These are phyloP conservation scores for Diplosoma virens DNA, from an alignment of 23 tunicate genomes.

Conservation along the genomic window DNA sequence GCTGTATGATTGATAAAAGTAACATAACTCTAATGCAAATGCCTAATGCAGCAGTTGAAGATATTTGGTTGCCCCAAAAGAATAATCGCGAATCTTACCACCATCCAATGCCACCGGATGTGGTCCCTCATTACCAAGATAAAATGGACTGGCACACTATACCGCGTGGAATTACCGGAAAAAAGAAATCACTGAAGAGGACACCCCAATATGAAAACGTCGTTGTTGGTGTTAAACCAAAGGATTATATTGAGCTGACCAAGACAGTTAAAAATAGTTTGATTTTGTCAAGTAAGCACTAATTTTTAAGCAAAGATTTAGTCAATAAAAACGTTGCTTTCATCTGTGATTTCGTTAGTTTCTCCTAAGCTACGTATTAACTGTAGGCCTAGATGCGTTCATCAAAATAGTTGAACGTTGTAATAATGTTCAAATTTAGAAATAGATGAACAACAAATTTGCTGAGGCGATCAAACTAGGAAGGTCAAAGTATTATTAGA, in stretches of 20 bases:
- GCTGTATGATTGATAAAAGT: slow-evolving; percentile 2
- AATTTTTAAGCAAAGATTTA: too few relatives aligned
- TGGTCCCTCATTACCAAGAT: slow-evolving; percentile 30
- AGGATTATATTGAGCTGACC: slow-evolving; percentile 28
- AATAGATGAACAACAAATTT: too few relatives aligned
- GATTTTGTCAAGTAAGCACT: slow-evolving; percentile 21
- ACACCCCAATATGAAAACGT: slow-evolving; percentile 17
- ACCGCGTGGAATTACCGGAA: background rate
- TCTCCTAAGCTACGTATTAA: too few relatives aligned
- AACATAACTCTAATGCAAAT: slow-evolving; percentile 29
- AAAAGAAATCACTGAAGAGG: background rate
- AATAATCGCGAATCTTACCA: background rate
- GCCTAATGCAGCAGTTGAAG: slow-evolving; percentile 13
- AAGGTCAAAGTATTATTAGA: too few relatives aligned
- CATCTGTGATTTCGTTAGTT: too few relatives aligned
- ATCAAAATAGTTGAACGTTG: too few relatives aligned
- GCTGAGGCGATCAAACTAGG: too few relatives aligned
- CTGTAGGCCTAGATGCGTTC: too few relatives aligned
- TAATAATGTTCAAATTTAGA: too few relatives aligned
- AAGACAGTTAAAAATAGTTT: slow-evolving; percentile 42
- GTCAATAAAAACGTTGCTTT: too few relatives aligned
- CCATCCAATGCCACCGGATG: slow-evolving; percentile 36
- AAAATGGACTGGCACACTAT: slow-evolving; percentile 25
- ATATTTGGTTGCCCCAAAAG: slow-evolving; percentile 43
- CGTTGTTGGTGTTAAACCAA: slow-evolving; percentile 11